These are phyloP conservation scores for Nomada ruficornis DNA, from an alignment of 2,888 invertebrate species.

Conservation along the genomic window DNA sequence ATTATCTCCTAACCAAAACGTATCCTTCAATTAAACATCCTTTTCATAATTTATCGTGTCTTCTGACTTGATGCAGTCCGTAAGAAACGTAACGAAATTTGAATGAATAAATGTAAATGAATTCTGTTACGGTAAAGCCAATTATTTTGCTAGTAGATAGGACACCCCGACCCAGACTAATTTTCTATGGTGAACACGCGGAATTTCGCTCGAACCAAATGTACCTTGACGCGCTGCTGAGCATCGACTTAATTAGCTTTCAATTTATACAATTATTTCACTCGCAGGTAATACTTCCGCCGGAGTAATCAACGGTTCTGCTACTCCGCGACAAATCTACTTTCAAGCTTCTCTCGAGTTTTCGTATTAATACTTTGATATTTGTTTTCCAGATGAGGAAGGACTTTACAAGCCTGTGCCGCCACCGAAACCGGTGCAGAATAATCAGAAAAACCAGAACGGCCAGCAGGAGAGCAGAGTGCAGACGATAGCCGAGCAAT, in stretches of 20 bases:
- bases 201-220: conserved; percentile 38
- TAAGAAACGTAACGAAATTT: not conserved
- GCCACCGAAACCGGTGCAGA: conserved; percentile 87
- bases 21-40: no score
- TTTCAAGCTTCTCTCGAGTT: no score
- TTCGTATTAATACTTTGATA: no score
- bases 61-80: not conserved
- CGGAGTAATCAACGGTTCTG: no score
- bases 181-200: conserved; percentile 17
- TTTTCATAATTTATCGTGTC: not conserved
- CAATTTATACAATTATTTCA: conserved; percentile 30
- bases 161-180: conserved; percentile 4
- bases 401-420: conserved; percentile 87
- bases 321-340: no score
- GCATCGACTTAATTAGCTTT: conserved; percentile 28
- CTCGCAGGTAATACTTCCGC: not conserved
- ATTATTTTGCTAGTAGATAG: conserved; percentile 21
- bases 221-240: conserved; percentile 28
- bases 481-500: conserved; percentile 84
- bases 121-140: conserved; percentile 31
- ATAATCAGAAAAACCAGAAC: conserved; percentile 78
- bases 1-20: no score
- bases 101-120: conserved; percentile 18
- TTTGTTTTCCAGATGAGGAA: conserved; percentile 84
- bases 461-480: conserved; percentile 87